Evolutionary conservation across 2,888 invertebrate genomes (phyloP).

Genomic region (Myopa testacea): DNA sequence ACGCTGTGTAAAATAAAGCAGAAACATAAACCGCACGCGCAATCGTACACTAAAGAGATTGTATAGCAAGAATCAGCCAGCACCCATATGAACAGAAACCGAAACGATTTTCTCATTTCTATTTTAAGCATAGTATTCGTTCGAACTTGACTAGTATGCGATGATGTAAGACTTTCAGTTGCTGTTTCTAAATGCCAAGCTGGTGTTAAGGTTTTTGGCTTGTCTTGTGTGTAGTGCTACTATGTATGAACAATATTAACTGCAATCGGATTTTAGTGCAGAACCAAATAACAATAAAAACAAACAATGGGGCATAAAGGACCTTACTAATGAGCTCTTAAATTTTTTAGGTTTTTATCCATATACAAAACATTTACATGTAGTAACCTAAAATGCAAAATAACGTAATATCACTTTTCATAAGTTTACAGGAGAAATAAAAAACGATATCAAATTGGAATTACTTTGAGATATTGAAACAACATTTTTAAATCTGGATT

Average conservation of each 20-base stretch:
- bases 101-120: conserved; percentile 17
- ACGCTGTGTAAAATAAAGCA: background rate
- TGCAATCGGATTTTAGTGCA: background rate
- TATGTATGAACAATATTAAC: background rate
- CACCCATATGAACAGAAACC: background rate
- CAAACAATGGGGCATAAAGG: background rate
- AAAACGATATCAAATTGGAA: no score
- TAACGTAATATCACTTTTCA: no score
- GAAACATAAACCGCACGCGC: background rate
- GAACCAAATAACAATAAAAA: background rate
- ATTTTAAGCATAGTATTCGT: conserved; percentile 11
- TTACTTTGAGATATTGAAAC: no score
- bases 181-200: background rate
- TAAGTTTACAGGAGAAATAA: no score
- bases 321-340: no score
- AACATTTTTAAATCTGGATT: no score
- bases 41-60: no score
- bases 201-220: conserved; percentile 1
- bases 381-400: no score
- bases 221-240: conserved; percentile 20
- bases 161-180: conserved; percentile 32
- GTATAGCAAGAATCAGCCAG: background rate
- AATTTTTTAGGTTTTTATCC: no score
- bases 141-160: conserved; percentile 5
- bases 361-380: no score